Percentiles rank a stretch among this genome's conserved stretches.
Evolutionary conservation across 1,140 invertebrate species (phyloP).

Genomic region (Bombus vancouverensis): DNA sequence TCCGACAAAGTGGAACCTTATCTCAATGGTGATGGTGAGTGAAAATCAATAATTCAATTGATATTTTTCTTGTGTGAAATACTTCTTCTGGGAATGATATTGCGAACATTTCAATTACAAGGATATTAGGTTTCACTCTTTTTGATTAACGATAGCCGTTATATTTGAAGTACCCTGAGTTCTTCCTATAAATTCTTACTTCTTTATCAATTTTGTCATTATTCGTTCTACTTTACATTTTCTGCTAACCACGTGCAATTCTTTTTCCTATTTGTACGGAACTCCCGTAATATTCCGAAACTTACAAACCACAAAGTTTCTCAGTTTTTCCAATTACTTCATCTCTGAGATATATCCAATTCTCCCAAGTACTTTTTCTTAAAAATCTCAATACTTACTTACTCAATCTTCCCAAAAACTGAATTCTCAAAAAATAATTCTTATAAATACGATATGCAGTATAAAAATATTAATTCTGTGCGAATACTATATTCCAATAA

Average conservation of each 20-base stretch:
- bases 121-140: neutral
- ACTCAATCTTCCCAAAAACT: neutral
- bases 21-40: slow-evolving; percentile 24
- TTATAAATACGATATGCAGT: too few species aligned
- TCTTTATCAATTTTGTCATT: neutral
- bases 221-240: too few species aligned
- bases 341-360: neutral
- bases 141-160: neutral
- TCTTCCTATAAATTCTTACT: neutral
- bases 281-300: neutral
- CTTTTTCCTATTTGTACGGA: neutral
- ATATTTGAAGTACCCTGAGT: too few species aligned
- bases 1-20: slow-evolving; percentile 23
- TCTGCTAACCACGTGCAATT: too few species aligned
- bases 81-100: neutral
- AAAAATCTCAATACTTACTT: neutral
- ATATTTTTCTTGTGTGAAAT: neutral
- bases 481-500: accelerated
- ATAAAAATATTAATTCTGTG: too few species aligned
- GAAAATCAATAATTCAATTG: neutral
- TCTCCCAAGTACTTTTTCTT: neutral
- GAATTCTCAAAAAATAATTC: too few species aligned
- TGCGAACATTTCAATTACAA: neutral
- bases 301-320: neutral
- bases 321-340: neutral